Evolutionary conservation across 2,888 invertebrate genomes (phyloP), one percentile per base, ranked within the genome.

Genomic region (Oegoconia quadripuncta): DNA sequence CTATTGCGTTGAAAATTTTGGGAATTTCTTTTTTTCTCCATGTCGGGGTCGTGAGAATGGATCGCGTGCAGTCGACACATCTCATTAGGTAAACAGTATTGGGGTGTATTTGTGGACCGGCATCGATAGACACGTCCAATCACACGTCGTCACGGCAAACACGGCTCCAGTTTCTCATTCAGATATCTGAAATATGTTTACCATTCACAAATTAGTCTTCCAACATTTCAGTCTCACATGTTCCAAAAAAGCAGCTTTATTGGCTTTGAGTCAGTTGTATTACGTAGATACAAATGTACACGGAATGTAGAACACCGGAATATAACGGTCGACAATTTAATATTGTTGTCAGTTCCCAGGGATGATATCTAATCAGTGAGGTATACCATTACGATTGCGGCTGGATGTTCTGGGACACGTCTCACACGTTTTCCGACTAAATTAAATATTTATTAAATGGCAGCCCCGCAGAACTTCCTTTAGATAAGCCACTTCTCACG

Each of bases 361-460:
- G 69, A 64, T 67, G 73, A 61, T 83, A 86, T 87, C 83, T 84
- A 86, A 84, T 87, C 83, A 72, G 67, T 57, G 62, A 71, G 69
- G 74, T 78, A 71, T 70, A 64, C 59, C 67, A 76, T 74, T 71
- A 76, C 74, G 68, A 76, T 73, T 81, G 69, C 64, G 61, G 51
- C 64, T 68, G 65, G 58, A 66, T 63, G 59, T 54, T 59, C 62
- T 65, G 65, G 53, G 63, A 62, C 57, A 52, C 59, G 52, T 67
- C 64, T 60, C 58, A 53, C 64, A 57, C 68, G 64, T 65, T 73
- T 74, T 67, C 67, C 63, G 62, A 56, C 67, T 61, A 76, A 79
- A 82, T 78, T 77, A 81, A 82, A 83, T 83, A 83, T 83, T 81
- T 77, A 78, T 68, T 76, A 68, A 70, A 77, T 38, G 22, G 27